Conservation (phyloP, 2,113 vertebrate species). For the Lichenostomus cassidix region DNA sequence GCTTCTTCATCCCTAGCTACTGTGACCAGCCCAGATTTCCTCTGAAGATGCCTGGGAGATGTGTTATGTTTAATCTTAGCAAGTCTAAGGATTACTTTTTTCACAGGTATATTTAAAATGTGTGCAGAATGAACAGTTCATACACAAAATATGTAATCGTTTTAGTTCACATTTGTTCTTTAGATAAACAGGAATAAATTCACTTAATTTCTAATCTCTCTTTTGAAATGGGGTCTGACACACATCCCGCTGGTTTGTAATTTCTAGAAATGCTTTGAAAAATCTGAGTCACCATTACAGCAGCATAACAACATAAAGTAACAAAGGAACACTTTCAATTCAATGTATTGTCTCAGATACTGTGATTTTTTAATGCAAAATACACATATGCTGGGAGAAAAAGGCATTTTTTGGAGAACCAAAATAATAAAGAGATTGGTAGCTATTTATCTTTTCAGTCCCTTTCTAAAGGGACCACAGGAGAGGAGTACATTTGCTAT, state of each 20-base stretch:
- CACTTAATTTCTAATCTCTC: neutral
- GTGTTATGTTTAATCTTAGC: neutral
- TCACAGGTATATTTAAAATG: neutral
- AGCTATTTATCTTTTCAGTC: neutral
- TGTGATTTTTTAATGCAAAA: neutral
- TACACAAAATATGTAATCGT: fast-evolving
- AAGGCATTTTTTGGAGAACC: neutral
- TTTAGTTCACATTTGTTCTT: neutral
- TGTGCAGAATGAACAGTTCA: neutral
- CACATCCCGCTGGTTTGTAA: neutral
- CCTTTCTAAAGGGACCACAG: neutral
- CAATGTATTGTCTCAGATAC: neutral
- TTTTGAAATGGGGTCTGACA: neutral
- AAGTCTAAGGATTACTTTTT: neutral
- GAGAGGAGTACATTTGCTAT: neutral
- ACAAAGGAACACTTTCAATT: neutral
- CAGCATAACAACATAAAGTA: neutral
- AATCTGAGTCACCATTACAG: neutral
- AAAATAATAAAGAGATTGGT: neutral
- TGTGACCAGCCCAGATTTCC: neutral
- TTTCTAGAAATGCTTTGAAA: neutral
- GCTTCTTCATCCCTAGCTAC: neutral
- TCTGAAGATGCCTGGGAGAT: neutral
- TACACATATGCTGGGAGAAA: neutral
- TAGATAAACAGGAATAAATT: neutral